Evolutionary conservation across 2,888 invertebrate species (phyloP).

Genomic region (Eupithecia subfuscata): DNA sequence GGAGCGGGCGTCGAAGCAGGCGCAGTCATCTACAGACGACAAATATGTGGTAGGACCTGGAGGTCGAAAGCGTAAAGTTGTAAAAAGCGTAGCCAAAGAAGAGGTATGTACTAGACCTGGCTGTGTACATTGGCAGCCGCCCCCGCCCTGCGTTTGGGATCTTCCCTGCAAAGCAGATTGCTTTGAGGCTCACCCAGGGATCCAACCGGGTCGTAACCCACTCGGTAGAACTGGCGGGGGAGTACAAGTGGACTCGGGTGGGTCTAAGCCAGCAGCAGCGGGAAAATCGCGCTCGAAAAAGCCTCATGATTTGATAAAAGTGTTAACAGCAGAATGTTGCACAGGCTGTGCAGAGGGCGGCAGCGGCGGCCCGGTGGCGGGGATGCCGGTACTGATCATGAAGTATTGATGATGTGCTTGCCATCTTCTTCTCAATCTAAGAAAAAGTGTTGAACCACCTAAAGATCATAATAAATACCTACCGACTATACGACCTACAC

Average conservation of each 20-base stretch:
- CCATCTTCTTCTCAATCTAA: slow-evolving; percentile 43
- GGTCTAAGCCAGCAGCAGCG: slow-evolving; percentile 13
- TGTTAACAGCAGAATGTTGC: slow-evolving; percentile 65
- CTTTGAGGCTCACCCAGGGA: slow-evolving; percentile 66
- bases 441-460: slow-evolving; percentile 5
- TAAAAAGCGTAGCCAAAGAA: slow-evolving; percentile 53
- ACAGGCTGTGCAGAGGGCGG: slow-evolving; percentile 69
- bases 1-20: neutral
- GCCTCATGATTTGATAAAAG: slow-evolving; percentile 54
- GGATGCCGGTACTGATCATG: slow-evolving; percentile 73
- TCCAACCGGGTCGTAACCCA: slow-evolving; percentile 65
- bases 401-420: slow-evolving; percentile 65
- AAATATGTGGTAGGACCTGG: slow-evolving; percentile 53
- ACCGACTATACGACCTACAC: neutral
- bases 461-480: neutral
- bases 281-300: slow-evolving; percentile 29
- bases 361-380: slow-evolving; percentile 57
- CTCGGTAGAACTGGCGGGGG: slow-evolving; percentile 49
- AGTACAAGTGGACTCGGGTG: slow-evolving; percentile 35
- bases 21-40: slow-evolving; percentile 37
- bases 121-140: slow-evolving; percentile 73
- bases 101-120: slow-evolving; percentile 68
- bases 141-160: slow-evolving; percentile 74
- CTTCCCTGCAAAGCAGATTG: slow-evolving; percentile 76
- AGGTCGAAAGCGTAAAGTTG: slow-evolving; percentile 52